Evolutionary conservation across 1,140 invertebrate species (phyloP), one percentile per base, ranked within the genome.

Genomic region (Nymphalis io): DNA sequence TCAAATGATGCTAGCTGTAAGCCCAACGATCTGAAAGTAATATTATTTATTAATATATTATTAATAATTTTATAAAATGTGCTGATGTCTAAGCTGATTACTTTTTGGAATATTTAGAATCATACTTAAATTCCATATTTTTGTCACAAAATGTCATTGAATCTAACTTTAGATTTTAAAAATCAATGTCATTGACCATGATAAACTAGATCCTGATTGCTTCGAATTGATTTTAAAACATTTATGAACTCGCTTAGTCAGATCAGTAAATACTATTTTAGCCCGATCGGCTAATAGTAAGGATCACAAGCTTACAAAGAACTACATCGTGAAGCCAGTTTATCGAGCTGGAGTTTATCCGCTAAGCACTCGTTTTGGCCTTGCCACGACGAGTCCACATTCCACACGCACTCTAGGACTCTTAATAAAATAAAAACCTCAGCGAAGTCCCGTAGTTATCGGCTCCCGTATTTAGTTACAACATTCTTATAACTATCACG

Each of bases 1-100:
- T 97, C 96, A 79, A 97, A 96, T 16, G 96, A 96, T 20, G 95
- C 95, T 76, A 97, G 92, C 80, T 97, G 96, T 71, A 97, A 91
- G 23, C 96, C 96, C 79, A 97, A 90, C 33, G 96, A 97, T 78
- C 96, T 92, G 86, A 87, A 91, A 6, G 23, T 38, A 46, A 66
- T 8, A 53, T 38, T 13, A 23, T 20, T 23, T 10, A 13, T 13
- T 55, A 27, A 55, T 5, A 20, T 12, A 12, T 20, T 51, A 12
- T 10, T 48, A 21, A 11, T 16, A 51, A 51, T 21, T 16, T 51
- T 51, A 11, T 51, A 42, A 12, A 1, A 2, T 23, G 1, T 23
- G 27, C 27, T 27, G 23, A 27, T 2, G 1, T 27, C 40, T 42
- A 42, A 44, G n/a, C 13, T 44, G 40, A 0, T n/a, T 44, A 0